Evolutionary conservation across 2,113 vertebrate genomes (phyloP).

Genomic region (Mola mola): DNA sequence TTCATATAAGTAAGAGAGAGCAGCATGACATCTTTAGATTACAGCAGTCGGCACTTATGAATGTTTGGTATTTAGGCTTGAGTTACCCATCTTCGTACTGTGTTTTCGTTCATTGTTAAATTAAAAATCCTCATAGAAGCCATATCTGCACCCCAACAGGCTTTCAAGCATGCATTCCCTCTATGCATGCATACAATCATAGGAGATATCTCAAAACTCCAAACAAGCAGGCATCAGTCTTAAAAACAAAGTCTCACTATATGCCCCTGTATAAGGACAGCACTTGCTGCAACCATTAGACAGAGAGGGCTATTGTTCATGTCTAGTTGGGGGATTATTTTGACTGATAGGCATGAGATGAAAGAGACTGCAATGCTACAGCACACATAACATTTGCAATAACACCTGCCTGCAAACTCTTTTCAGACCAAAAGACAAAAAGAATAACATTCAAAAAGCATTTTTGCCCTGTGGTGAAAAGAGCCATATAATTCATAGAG

Average conservation of each 20-base stretch:
- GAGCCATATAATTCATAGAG: constrained; percentile 53
- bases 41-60: background rate
- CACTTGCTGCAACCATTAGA: constrained; percentile 37
- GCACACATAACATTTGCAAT: constrained; percentile 26
- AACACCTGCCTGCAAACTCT: constrained; percentile 41
- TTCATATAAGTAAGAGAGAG: too few relatives aligned
- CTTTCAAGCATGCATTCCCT: background rate
- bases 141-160: background rate
- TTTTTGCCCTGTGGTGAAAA: constrained; percentile 49
- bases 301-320: constrained; percentile 64
- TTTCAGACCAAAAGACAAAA: constrained; percentile 27
- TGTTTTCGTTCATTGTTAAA: too few relatives aligned
- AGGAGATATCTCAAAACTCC: constrained; percentile 50
- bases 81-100: too few relatives aligned
- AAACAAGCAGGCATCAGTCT: constrained; percentile 29
- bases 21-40: background rate
- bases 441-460: constrained; percentile 24
- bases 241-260: constrained; percentile 59
- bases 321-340: constrained; percentile 37
- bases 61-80: background rate
- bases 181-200: constrained; percentile 8
- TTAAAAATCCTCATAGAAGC: too few relatives aligned
- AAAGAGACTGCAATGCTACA: constrained; percentile 33
- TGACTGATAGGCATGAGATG: constrained; percentile 43
- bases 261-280: constrained; percentile 37